Evolutionary conservation across 1,140 invertebrate species (phyloP).

Genomic region (Eupristina koningsbergeri): DNA sequence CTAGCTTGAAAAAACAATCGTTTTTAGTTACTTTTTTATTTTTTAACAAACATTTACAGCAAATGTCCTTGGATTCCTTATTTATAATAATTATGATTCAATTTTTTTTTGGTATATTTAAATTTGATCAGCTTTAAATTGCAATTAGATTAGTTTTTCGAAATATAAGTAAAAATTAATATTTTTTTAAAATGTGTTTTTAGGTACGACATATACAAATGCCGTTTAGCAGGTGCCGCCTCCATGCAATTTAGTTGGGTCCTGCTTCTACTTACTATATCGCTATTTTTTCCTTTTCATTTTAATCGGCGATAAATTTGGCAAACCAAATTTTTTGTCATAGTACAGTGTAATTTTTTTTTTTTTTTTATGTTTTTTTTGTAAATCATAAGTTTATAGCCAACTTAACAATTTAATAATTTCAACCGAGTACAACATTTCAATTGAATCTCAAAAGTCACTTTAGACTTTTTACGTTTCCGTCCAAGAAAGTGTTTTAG

Average conservation of each 20-base stretch:
- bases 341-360: too few relatives aligned
- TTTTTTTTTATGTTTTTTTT: background rate
- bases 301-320: constrained; percentile 50
- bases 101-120: too few relatives aligned
- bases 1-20: too few relatives aligned
- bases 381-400: background rate
- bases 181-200: constrained; percentile 36
- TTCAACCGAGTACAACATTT: constrained; percentile 24
- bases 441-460: constrained; percentile 41
- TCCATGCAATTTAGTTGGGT: constrained; percentile 74
- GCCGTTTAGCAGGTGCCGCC: constrained; percentile 87
- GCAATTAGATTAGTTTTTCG: too few relatives aligned
- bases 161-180: background rate
- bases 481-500: constrained; percentile 33
- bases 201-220: constrained; percentile 91
- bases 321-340: constrained; percentile 1
- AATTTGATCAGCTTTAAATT: too few relatives aligned
- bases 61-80: too few relatives aligned
- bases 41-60: too few relatives aligned
- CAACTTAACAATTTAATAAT: constrained; percentile 15
- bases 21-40: too few relatives aligned
- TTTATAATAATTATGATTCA: too few relatives aligned
- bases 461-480: constrained; percentile 3
- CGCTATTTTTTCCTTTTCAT: constrained; percentile 55
- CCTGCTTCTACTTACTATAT: constrained; percentile 64